Evolutionary conservation across 1,140 invertebrate genomes (phyloP).

Genomic region (Danaus melanippus): DNA sequence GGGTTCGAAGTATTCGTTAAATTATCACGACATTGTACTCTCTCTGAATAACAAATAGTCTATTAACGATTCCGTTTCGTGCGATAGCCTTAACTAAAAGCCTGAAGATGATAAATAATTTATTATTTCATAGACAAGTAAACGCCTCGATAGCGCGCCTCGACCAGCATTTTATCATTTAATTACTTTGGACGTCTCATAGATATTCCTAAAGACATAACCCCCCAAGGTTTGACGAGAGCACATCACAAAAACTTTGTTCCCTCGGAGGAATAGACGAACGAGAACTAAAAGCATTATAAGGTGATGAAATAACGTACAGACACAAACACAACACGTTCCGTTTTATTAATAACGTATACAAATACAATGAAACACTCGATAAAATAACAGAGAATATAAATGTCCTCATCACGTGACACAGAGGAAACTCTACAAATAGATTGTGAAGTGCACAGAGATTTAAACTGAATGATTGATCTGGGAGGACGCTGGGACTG

Average conservation of each 20-base stretch:
- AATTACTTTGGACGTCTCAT: too few species aligned
- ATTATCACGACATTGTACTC: not conserved
- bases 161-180: too few species aligned
- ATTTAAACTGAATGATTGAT: constrained; percentile 46
- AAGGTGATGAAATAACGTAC: too few species aligned
- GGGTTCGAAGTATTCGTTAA: not conserved
- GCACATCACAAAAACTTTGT: too few species aligned
- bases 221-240: too few species aligned
- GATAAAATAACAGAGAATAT: not conserved
- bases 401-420: constrained; percentile 1
- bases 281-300: too few species aligned
- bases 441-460: constrained; percentile 15
- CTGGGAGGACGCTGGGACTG: constrained; percentile 15
- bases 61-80: constrained; percentile 18
- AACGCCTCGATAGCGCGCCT: not conserved
- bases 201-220: too few species aligned
- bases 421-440: constrained; percentile 14
- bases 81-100: constrained; percentile 6
- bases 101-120: not conserved
- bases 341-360: not conserved
- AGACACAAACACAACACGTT: too few species aligned
- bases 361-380: too few species aligned
- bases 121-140: not conserved
- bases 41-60: constrained; percentile 20
- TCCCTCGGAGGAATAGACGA: too few species aligned